phyloP scores from a whole-genome alignment of 2,888 invertebrate species.

The Orchestes rusci region DNA sequence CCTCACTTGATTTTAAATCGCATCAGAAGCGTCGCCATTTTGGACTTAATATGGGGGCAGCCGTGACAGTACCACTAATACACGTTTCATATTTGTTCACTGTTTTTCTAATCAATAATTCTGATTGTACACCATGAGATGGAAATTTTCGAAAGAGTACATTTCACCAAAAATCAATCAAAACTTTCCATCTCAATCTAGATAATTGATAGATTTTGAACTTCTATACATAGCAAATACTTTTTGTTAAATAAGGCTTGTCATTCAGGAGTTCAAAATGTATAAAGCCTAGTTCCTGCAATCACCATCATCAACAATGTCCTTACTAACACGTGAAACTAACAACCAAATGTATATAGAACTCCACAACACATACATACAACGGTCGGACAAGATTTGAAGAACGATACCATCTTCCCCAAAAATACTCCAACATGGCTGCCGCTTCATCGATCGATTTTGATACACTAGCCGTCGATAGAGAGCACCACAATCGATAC shows the following conservation, averaged over 20 bases:
- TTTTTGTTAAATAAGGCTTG: too few species aligned
- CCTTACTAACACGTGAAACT: background rate
- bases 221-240: too few species aligned
- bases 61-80: conserved; percentile 11
- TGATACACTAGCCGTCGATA: conserved; percentile 7
- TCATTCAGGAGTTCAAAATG: too few species aligned
- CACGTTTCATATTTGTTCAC: conserved; percentile 11
- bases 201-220: too few species aligned
- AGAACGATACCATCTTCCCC: conserved; percentile 27
- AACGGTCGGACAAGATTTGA: conserved; percentile 44
- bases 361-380: conserved; percentile 43
- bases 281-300: too few species aligned
- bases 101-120: background rate
- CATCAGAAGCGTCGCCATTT: conserved; percentile 29
- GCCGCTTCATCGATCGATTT: too few species aligned
- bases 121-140: background rate
- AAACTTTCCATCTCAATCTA: too few species aligned
- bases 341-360: conserved; percentile 42
- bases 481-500: conserved; percentile 25
- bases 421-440: conserved; percentile 3
- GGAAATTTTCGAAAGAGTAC: too few species aligned
- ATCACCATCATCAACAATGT: background rate
- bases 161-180: too few species aligned
- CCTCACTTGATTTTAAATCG: conserved; percentile 45
- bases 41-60: conserved; percentile 14